phyloP scores from a whole-genome alignment of 2,797 vertebrate species.

The Columba guinea region DNA sequence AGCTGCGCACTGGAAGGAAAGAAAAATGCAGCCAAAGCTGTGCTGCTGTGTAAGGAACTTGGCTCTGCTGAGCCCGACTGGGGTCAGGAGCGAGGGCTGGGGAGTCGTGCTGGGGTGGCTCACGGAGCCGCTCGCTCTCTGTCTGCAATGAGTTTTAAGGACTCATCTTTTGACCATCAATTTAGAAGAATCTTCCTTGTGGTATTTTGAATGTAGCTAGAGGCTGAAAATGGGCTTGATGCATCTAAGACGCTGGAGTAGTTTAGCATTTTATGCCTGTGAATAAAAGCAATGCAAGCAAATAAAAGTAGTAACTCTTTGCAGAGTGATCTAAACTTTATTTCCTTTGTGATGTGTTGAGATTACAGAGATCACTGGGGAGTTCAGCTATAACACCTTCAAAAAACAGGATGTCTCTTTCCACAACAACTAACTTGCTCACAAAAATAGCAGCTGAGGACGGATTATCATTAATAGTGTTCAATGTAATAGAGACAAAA shows the following conservation, averaged over 20 bases:
- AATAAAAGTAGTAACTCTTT: background rate
- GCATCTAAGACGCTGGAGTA: background rate
- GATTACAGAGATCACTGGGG: background rate
- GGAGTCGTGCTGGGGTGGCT: background rate
- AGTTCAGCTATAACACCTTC: background rate
- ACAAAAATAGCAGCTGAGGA: background rate
- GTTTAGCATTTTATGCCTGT: background rate
- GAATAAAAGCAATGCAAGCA: background rate
- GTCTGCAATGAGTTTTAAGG: background rate
- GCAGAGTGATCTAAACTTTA: background rate
- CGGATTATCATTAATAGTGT: background rate
- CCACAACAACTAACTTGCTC: background rate
- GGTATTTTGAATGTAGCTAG: background rate
- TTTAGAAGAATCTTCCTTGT: background rate
- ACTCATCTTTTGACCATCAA: background rate
- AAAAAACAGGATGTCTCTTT: background rate
- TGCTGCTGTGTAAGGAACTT: background rate
- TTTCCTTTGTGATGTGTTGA: background rate
- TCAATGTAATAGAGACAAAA: background rate
- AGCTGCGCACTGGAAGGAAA: background rate
- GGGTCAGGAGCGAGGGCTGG: fast-evolving
- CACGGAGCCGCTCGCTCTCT: background rate
- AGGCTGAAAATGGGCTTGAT: background rate
- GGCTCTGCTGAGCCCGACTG: background rate
- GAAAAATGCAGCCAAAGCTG: background rate